A percentile compares a stretch with the other conserved stretches of the same genome.
Evolutionary conservation across 2,888 invertebrate species (phyloP).

Genomic region (Caenorhabditis sp.): DNA sequence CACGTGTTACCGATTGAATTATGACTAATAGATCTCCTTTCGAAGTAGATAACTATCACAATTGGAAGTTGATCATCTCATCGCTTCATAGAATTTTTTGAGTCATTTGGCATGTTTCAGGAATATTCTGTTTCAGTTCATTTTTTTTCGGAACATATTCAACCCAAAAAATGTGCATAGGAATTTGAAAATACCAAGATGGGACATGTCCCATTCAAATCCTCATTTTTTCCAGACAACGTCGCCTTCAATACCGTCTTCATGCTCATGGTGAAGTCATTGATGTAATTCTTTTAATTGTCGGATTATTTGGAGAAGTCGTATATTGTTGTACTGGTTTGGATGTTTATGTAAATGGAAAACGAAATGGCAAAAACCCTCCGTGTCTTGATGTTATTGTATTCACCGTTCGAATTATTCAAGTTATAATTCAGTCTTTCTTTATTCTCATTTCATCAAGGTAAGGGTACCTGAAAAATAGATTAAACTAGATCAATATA

Average conservation of each 20-base stretch:
- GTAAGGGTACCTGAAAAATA: too few relatives aligned
- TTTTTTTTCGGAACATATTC: too few relatives aligned
- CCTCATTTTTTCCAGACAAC: constrained; percentile 32
- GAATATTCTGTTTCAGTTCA: too few relatives aligned
- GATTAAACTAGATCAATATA: background rate
- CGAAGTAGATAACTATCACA: too few relatives aligned
- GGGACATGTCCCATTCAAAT: too few relatives aligned
- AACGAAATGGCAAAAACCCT: background rate
- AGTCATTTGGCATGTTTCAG: too few relatives aligned
- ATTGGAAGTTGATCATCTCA: too few relatives aligned
- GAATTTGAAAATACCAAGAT: too few relatives aligned
- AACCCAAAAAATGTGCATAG: too few relatives aligned
- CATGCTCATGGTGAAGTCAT: constrained; percentile 44
- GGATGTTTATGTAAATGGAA: background rate
- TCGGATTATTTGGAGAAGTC: constrained; percentile 37
- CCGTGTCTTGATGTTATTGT: constrained; percentile 45
- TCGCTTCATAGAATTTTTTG: too few relatives aligned
- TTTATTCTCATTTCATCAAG: constrained; percentile 62
- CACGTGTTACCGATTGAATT: too few relatives aligned
- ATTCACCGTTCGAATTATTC: constrained; percentile 57
- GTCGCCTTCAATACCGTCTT: constrained; percentile 36
- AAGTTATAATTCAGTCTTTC: constrained; percentile 65
- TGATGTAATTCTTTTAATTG: constrained; percentile 35
- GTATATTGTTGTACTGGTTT: constrained; percentile 39
- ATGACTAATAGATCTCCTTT: too few relatives aligned